Evolutionary conservation across 2,888 invertebrate genomes (phyloP).

Genomic region (Pristionchus mayeri): DNA sequence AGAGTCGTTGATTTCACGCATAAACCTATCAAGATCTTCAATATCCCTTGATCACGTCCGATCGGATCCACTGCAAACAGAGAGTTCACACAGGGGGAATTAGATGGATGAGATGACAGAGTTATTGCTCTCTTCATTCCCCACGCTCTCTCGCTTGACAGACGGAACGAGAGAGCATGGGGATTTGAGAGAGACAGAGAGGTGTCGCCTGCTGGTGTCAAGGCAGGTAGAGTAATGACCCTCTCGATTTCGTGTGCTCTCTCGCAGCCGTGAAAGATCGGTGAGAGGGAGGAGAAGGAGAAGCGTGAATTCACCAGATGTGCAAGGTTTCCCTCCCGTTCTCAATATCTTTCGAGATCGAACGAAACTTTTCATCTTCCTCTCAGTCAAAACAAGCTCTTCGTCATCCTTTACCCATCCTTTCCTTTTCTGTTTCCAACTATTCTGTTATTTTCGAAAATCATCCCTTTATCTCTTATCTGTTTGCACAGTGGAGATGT

Average conservation of each 20-base stretch:
- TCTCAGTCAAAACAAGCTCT: too few relatives aligned
- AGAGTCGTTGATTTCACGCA: background rate
- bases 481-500: conserved; percentile 20
- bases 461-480: conserved; percentile 10
- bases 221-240: background rate
- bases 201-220: background rate
- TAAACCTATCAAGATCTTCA: background rate
- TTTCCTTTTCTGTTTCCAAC: background rate
- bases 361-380: background rate
- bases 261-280: too few relatives aligned
- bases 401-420: too few relatives aligned
- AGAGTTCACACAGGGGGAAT: conserved; percentile 3
- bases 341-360: background rate
- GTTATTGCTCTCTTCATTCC: background rate
- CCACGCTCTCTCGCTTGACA: too few relatives aligned
- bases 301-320: background rate
- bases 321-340: conserved; percentile 5
- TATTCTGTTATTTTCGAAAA: background rate
- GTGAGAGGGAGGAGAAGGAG: background rate
- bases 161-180: too few relatives aligned
- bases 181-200: background rate
- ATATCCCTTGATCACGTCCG: background rate
- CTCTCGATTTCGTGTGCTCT: too few relatives aligned
- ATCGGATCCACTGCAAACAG: conserved; percentile 10
- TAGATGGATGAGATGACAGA: conserved; percentile 17